These are phyloP conservation scores for Mercenaria mercenaria DNA, from an alignment of 1,140 invertebrate species.

Conservation along the genomic window DNA sequence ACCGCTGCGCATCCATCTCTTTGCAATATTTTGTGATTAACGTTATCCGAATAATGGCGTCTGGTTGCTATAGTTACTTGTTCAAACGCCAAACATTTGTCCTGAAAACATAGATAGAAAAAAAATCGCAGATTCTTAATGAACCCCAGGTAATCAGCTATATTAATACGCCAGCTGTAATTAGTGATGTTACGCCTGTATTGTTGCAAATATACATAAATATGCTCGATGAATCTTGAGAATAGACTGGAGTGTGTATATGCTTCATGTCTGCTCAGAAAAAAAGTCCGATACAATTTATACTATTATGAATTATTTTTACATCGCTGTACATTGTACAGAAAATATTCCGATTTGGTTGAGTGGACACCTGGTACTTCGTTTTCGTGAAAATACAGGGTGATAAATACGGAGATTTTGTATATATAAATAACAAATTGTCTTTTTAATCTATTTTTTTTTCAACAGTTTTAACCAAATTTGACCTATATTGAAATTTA, in stretches of 20 bases:
- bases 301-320: too few relatives aligned
- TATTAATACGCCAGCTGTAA: constrained; percentile 20
- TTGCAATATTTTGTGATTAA: background rate
- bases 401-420: too few relatives aligned
- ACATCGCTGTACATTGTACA: too few relatives aligned
- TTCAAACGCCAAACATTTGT: background rate
- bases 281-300: too few relatives aligned
- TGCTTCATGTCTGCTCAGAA: background rate
- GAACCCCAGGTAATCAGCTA: background rate
- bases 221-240: background rate
- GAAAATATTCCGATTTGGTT: too few relatives aligned
- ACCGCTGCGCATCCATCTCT: background rate
- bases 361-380: too few relatives aligned
- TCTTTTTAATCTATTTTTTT: too few relatives aligned
- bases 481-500: too few relatives aligned
- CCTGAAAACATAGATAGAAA: constrained; percentile 16
- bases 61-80: constrained; percentile 15
- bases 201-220: background rate
- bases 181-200: background rate
- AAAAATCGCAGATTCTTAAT: background rate
- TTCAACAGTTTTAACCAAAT: too few relatives aligned
- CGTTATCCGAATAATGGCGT: background rate
- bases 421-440: too few relatives aligned
- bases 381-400: too few relatives aligned
- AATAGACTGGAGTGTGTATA: background rate